Percentiles rank a stretch among this genome's conserved stretches.
phyloP scores from a whole-genome alignment of 2,113 vertebrate genomes.

The Passer montanus region DNA sequence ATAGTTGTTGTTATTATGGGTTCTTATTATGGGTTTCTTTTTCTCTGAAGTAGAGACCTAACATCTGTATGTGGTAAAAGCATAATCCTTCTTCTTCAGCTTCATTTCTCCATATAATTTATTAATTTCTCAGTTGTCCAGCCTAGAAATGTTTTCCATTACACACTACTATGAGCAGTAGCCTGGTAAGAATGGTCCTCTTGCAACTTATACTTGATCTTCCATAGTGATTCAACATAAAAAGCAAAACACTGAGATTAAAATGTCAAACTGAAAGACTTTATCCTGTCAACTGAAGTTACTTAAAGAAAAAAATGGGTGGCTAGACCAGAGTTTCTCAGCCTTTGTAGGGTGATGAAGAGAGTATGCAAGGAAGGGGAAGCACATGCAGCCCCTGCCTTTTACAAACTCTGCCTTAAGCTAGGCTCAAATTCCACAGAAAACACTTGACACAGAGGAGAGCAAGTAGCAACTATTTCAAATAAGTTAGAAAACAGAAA shows the following conservation, averaged over 20 bases:
- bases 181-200: background rate
- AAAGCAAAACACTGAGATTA: background rate
- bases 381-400: accelerated
- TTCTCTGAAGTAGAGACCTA: background rate
- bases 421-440: background rate
- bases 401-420: background rate
- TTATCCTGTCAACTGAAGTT: background rate
- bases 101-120: background rate
- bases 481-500: background rate
- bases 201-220: background rate
- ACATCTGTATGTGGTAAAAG: background rate
- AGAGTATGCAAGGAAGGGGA: background rate
- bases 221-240: background rate
- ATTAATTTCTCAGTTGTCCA: background rate
- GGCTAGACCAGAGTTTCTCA: background rate
- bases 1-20: background rate
- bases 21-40: background rate
- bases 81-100: background rate
- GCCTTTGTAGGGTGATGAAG: background rate
- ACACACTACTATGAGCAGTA: background rate
- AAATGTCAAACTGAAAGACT: background rate
- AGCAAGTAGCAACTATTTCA: background rate
- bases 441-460: background rate
- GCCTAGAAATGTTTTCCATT: background rate
- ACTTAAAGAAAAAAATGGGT: background rate